phyloP scores from a whole-genome alignment of 92 coral and sea anemone genomes.

The Plumapathes pennacea region DNA sequence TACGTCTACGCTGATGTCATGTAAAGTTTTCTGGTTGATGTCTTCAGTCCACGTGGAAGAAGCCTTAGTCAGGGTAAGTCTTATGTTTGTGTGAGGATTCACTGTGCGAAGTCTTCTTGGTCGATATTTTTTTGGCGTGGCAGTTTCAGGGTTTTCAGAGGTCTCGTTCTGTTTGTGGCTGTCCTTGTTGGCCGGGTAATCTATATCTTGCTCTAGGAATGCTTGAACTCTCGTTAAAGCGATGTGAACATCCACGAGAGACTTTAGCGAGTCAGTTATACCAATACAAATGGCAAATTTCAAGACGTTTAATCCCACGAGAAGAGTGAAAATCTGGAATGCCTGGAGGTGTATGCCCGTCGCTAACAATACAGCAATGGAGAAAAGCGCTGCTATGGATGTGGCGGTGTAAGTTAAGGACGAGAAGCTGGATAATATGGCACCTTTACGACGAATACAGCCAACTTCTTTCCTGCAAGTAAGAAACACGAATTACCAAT shows the following conservation, averaged over 20 bases:
- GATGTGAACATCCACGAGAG: slow-evolving; percentile 22
- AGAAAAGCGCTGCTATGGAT: slow-evolving; percentile 22
- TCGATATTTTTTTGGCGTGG: too few species aligned
- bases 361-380: slow-evolving; percentile 14
- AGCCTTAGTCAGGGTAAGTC: too few species aligned
- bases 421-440: slow-evolving; percentile 30
- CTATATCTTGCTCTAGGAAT: too few species aligned
- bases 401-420: slow-evolving; percentile 36
- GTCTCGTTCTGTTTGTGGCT: too few species aligned
- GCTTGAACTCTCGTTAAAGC: slow-evolving; percentile 30
- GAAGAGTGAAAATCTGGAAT: slow-evolving; percentile 34
- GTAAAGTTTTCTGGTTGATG: too few species aligned
- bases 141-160: too few species aligned
- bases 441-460: slow-evolving; percentile 15
- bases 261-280: slow-evolving; percentile 39
- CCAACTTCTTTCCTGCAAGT: slow-evolving; percentile 29
- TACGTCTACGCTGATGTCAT: too few species aligned
- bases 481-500: too few species aligned
- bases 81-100: too few species aligned
- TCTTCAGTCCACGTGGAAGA: too few species aligned
- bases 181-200: too few species aligned
- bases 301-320: slow-evolving; percentile 20
- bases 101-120: too few species aligned
- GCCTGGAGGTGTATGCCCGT: slow-evolving; percentile 26
- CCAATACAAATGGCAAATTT: slow-evolving; percentile 24